Evolutionary conservation across 2,113 vertebrate genomes (phyloP).

Genomic region (Tympanuchus pallidicinctus): DNA sequence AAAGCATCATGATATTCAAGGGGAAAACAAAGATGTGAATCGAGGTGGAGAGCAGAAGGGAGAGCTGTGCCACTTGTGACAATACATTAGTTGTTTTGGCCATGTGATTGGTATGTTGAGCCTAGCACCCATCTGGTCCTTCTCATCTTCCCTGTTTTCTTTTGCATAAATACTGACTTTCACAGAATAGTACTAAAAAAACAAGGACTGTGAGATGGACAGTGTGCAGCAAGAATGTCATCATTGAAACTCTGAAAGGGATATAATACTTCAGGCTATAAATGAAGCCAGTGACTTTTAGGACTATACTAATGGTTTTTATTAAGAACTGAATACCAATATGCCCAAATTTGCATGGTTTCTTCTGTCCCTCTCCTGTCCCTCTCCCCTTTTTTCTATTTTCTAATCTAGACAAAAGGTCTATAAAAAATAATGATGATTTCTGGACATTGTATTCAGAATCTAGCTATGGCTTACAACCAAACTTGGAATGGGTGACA

Average conservation of each 20-base stretch:
- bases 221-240: constrained; percentile 18
- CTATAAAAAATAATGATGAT: background rate
- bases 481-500: background rate
- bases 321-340: constrained; percentile 40
- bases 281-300: constrained; percentile 55
- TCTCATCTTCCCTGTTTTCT: background rate
- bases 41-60: background rate
- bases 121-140: background rate
- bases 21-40: background rate
- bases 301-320: constrained; percentile 16
- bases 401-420: background rate
- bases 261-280: constrained; percentile 56
- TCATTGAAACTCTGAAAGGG: constrained; percentile 1
- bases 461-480: constrained; percentile 5
- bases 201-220: background rate
- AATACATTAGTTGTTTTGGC: background rate
- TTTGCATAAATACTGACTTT: constrained; percentile 2
- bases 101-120: background rate
- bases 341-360: background rate
- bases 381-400: background rate
- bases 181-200: background rate
- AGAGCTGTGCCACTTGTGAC: background rate
- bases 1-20: background rate
- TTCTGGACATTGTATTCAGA: background rate
- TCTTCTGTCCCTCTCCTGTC: too few relatives aligned